These are phyloP conservation scores for Patiria miniata DNA, from an alignment of 35 echinoderm and acorn worm species.

Conservation along the genomic window DNA sequence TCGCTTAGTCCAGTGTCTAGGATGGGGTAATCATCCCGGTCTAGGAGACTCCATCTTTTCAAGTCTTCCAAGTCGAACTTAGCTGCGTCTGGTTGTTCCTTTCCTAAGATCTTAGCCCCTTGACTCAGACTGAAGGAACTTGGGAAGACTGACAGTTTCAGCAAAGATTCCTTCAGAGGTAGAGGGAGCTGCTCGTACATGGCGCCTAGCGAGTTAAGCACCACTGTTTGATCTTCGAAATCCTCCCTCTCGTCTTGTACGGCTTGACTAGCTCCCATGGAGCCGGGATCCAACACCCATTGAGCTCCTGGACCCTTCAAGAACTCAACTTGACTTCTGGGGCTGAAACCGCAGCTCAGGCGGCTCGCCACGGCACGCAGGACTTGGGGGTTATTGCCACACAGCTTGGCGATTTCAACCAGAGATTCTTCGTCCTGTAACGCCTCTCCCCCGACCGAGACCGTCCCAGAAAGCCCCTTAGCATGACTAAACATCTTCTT, in stretches of 20 bases:
- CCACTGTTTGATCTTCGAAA: slow-evolving; percentile 9
- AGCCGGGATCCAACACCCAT: slow-evolving; percentile 22
- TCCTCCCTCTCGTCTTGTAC: slow-evolving; percentile 5
- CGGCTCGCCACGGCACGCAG: slow-evolving; percentile 51
- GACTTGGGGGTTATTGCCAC: slow-evolving; percentile 66
- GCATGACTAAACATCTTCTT: slow-evolving; percentile 16
- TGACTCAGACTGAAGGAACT: slow-evolving; percentile 35
- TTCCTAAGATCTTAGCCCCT: slow-evolving; percentile 35
- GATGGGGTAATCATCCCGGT: slow-evolving; percentile 17
- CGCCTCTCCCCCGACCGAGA: slow-evolving; percentile 14
- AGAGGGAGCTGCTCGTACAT: slow-evolving; percentile 47
- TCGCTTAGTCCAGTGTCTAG: background rate
- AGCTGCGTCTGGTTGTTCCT: background rate
- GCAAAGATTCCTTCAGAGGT: slow-evolving; percentile 22
- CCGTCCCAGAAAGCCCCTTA: background rate
- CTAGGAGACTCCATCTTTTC: slow-evolving; percentile 18
- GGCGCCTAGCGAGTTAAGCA: slow-evolving; percentile 25
- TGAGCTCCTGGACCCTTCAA: slow-evolving; percentile 4
- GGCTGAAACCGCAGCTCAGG: slow-evolving; percentile 23
- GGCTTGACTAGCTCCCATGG: background rate
- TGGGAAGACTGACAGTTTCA: slow-evolving; percentile 47
- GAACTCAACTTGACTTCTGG: background rate
- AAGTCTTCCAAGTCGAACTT: slow-evolving; percentile 44
- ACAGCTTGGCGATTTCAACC: slow-evolving; percentile 38
- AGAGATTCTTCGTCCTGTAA: slow-evolving; percentile 22